Base-by-base conservation (phyloP, 2,797 vertebrate genomes). In the Tragelaphus eurycerus region DNA sequence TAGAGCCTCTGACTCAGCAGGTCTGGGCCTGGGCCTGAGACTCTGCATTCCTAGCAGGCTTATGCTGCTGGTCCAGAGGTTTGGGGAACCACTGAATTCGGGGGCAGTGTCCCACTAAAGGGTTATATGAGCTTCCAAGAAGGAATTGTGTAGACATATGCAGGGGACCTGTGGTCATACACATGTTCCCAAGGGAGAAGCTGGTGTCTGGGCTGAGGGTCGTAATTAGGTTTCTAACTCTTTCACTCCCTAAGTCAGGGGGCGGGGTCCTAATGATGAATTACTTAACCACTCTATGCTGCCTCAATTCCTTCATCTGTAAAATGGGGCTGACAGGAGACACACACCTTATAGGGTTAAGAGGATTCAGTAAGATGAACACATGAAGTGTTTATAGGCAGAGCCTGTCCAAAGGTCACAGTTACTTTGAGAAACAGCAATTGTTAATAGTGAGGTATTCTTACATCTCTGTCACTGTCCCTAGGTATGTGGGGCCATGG, bases 161-260 rank as follows among this genome's bases (percentile, higher is more conserved):
- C 16, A n/a, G 52, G 50, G 14, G 34, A 27, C 34, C 64, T n/a
- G 17, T 15, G 48, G 52, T 34, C 59, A 43, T 4, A 71, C 23
- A 13, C 7, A 3, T 1, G 25, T 27, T 31, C 55, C 52, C 17
- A 25, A 25, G 50, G 38, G 34, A 31, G 31, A 64, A 48, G 31
- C 31, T 46, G 19, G 59, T 2, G 2, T 43, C 52, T 0, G 0
- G 48, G 48, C 29, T 3, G 9, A 21, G 13, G 21, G 60, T n/a
- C 60, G 2, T 57, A n/a, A 23, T 10, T 86, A 11, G 21, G 60
- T 57, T 59, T 27, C 38, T 34, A 17, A 34, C 12, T 48, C 15
- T 29, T 38, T n/a, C 8, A 38, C 14, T 60, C 23, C 2, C 19
- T n/a, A 29, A 59, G 43, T 7, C 2, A 1, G 16, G 19, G 52